Percentiles rank a stretch among this genome's conserved stretches.
Evolutionary conservation across 2,113 vertebrate genomes (phyloP).

Genomic region (Corapipo altera): DNA sequence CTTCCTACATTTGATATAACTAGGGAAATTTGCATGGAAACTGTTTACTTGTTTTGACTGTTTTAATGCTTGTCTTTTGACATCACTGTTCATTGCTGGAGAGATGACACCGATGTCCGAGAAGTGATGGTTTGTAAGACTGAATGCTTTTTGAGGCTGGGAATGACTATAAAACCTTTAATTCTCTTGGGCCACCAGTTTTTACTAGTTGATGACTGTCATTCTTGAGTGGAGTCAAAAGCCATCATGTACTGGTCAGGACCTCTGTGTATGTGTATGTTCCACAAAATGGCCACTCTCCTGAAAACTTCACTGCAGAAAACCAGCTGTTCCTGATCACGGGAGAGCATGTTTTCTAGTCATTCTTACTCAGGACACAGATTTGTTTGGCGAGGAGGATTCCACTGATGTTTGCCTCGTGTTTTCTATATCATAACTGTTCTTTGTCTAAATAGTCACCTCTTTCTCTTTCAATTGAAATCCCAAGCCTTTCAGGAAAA

Average conservation of each 20-base stretch:
- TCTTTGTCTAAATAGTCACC: neutral
- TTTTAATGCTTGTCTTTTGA: neutral
- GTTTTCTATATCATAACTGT: neutral
- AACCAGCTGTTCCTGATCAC: neutral
- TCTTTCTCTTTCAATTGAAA: neutral
- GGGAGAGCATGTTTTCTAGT: neutral
- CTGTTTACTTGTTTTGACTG: neutral
- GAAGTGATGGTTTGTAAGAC: neutral
- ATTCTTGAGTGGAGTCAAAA: neutral
- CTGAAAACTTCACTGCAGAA: neutral
- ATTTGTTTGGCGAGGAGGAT: neutral
- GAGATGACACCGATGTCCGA: neutral
- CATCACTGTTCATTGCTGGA: neutral
- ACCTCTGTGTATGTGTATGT: neutral
- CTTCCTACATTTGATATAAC: constrained; percentile 10
- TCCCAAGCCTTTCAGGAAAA: neutral
- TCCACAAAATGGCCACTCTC: neutral
- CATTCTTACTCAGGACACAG: neutral
- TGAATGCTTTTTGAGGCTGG: neutral
- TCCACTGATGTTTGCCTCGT: neutral
- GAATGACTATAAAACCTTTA: neutral
- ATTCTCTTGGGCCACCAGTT: neutral
- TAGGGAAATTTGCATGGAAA: constrained; percentile 39
- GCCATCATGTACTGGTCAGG: neutral
- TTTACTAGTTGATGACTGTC: neutral